Conservation (phyloP, 2,888 invertebrate species). For the Ommatoiulus sabulosus region DNA sequence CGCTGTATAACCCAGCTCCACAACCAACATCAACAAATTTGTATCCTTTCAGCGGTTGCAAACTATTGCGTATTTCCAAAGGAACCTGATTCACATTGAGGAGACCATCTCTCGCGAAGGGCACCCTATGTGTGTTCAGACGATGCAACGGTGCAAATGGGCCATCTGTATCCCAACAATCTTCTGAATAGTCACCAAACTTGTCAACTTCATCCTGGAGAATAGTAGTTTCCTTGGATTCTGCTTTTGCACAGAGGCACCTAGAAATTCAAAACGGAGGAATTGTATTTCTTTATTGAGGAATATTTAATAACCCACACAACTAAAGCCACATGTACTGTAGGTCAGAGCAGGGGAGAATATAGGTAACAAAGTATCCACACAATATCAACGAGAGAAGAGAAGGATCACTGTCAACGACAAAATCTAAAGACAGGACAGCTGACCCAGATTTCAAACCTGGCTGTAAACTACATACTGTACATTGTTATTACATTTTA, state of each 20-base stretch:
- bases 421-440: too few relatives aligned
- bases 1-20: constrained; percentile 85
- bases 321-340: not conserved
- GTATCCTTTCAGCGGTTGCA: constrained; percentile 75
- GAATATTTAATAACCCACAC: not conserved
- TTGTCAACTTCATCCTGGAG: constrained; percentile 50
- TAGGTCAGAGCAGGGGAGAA: not conserved
- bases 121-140: constrained; percentile 69
- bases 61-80: constrained; percentile 65
- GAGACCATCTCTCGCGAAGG: constrained; percentile 77
- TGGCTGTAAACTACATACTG: not conserved
- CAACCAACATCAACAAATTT: constrained; percentile 90
- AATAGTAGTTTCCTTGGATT: constrained; percentile 15
- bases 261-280: not conserved
- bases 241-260: not conserved
- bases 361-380: not conserved
- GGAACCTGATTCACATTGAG: constrained; percentile 70
- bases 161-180: constrained; percentile 47
- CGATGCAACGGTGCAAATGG: not conserved
- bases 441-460: too few relatives aligned
- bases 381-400: not conserved
- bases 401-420: too few relatives aligned
- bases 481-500: not conserved
- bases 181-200: not conserved
- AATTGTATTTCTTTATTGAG: not conserved